These are phyloP conservation scores for Leptinotarsa haldemani DNA, from an alignment of 2,888 invertebrate genomes.

Conservation along the genomic window DNA sequence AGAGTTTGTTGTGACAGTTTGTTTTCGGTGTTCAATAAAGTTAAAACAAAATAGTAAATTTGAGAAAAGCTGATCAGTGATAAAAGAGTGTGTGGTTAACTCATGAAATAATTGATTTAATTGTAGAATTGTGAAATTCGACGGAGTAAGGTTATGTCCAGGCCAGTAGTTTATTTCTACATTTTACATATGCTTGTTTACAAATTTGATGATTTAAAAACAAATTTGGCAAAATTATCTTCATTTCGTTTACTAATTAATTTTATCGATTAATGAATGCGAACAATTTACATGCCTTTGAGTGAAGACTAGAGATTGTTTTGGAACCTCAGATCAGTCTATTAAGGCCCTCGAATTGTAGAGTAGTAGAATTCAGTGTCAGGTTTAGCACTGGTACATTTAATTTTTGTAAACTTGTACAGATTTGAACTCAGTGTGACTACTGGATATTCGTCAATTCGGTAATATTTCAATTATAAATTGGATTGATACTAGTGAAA, in stretches of 20 bases:
- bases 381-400: background rate
- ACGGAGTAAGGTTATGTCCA: slow-evolving; percentile 43
- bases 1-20: slow-evolving; percentile 15
- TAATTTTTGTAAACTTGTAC: background rate
- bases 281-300: slow-evolving; percentile 21
- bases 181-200: slow-evolving; percentile 23
- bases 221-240: background rate
- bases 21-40: background rate
- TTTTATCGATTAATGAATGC: slow-evolving; percentile 35
- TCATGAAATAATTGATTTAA: slow-evolving; percentile 14
- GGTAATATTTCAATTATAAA: background rate
- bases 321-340: slow-evolving; percentile 41
- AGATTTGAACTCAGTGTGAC: background rate
- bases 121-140: slow-evolving; percentile 14
- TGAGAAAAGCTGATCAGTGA: background rate
- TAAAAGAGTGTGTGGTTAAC: background rate
- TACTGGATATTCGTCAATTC: slow-evolving; percentile 1
- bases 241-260: slow-evolving; percentile 19
- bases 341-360: slow-evolving; percentile 33
- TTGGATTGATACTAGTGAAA: slow-evolving; percentile 1
- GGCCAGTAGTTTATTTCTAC: slow-evolving; percentile 26
- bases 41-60: background rate
- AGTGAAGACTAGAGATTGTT: slow-evolving; percentile 33
- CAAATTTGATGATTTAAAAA: slow-evolving; percentile 9
- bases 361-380: slow-evolving; percentile 29